Percentiles rank a stretch among this genome's conserved stretches.
Evolutionary conservation across 2,888 invertebrate species (phyloP).

Genomic region (Rhogogaster chlorosoma): DNA sequence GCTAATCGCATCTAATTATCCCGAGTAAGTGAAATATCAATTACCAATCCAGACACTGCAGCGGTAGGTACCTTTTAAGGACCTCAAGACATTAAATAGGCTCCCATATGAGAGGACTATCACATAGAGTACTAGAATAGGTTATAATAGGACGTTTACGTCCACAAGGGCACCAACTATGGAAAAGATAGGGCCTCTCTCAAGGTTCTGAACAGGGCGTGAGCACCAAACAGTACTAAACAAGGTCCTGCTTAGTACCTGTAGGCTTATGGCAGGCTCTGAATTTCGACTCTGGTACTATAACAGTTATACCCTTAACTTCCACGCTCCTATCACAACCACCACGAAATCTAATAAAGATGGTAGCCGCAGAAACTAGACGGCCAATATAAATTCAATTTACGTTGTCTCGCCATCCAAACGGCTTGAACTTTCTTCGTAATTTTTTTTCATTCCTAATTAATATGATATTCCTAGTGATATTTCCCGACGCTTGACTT

Average conservation of each 20-base stretch:
- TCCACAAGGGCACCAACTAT: no score
- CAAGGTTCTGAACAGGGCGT: no score
- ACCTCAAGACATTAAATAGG: no score
- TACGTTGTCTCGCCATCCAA: not conserved
- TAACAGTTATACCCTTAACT: not conserved
- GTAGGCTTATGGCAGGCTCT: no score
- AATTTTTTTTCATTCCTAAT: not conserved
- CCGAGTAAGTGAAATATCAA: not conserved
- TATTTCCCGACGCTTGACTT: not conserved
- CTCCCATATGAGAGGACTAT: no score
- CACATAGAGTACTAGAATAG: no score
- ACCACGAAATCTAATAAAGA: constrained; percentile 18
- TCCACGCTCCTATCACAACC: not conserved
- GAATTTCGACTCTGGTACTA: no score
- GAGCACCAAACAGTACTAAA: no score
- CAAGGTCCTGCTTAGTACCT: no score
- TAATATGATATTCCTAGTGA: not conserved
- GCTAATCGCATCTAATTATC: not conserved
- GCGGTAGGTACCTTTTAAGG: not conserved
- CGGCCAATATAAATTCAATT: constrained; percentile 20
- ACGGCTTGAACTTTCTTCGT: not conserved
- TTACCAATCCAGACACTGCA: not conserved
- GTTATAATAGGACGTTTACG: no score
- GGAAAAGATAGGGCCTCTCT: no score
- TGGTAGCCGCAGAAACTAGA: not conserved